A percentile compares a stretch with the other conserved stretches of the same genome.
These are phyloP conservation scores for Leptobrachium ailaonicum DNA, from an alignment of 2,113 vertebrate species.

Conservation along the genomic window DNA sequence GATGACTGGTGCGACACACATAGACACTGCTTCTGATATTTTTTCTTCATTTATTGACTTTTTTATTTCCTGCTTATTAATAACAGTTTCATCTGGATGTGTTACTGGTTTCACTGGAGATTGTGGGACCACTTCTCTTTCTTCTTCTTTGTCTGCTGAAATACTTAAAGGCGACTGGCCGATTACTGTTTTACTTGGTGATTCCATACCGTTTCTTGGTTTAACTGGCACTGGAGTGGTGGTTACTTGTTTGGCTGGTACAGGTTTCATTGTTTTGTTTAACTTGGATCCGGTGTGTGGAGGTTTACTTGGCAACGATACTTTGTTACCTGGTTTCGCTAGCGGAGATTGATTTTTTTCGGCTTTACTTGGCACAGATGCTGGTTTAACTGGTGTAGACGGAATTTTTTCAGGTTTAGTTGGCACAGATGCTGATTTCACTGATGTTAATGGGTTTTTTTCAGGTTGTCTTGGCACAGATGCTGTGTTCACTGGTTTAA, in stretches of 20 bases:
- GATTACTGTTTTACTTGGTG: not conserved
- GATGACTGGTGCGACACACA: too few species aligned
- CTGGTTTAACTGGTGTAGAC: not conserved
- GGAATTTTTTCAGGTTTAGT: not conserved
- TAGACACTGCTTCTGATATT: too few species aligned
- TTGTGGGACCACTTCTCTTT: not conserved
- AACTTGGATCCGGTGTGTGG: not conserved
- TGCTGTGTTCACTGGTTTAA: not conserved
- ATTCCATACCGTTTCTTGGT: not conserved
- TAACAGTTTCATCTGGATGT: too few species aligned
- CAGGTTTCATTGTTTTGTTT: not conserved
- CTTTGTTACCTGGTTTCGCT: not conserved
- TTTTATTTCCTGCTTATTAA: too few species aligned
- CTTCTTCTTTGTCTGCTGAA: not conserved
- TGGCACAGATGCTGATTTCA: not conserved
- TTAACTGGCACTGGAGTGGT: not conserved
- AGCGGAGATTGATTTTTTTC: not conserved
- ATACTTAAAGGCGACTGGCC: not conserved
- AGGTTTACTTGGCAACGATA: constrained; percentile 6
- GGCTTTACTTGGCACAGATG: not conserved
- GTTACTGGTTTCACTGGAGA: not conserved
- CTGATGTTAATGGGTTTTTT: not conserved
- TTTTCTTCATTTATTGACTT: too few species aligned
- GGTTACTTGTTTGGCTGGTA: not conserved
- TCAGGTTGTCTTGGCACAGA: not conserved